Evolutionary conservation across 2,888 invertebrate genomes (phyloP).

Genomic region (Diadromus collaris): DNA sequence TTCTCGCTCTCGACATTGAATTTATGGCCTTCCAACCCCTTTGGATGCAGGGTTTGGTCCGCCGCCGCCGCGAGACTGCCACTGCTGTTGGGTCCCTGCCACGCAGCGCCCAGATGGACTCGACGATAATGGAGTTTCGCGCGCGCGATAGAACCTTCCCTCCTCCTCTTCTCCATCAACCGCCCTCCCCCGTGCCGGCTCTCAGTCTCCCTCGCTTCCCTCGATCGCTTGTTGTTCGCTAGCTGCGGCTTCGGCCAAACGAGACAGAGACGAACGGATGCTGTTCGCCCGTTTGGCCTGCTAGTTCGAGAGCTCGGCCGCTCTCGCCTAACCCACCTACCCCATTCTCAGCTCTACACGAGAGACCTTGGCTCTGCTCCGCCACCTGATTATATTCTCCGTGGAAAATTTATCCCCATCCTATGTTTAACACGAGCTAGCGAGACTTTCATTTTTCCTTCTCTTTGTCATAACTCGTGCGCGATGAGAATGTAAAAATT

Average conservation of each 20-base stretch:
- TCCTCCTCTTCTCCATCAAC: conserved; percentile 34
- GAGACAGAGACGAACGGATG: conserved; percentile 52
- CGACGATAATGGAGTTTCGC: conserved; percentile 69
- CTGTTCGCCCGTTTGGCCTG: conserved; percentile 9
- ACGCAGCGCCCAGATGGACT: conserved; percentile 57
- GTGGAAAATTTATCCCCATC: neutral
- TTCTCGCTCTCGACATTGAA: conserved; percentile 56
- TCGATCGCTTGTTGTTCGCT: conserved; percentile 23
- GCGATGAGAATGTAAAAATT: neutral
- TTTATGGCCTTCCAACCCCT: conserved; percentile 63
- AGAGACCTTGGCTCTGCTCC: conserved; percentile 29
- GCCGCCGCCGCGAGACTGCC: conserved; percentile 27
- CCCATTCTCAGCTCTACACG: conserved; percentile 14
- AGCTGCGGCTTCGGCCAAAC: conserved; percentile 53
- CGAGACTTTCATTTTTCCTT: neutral
- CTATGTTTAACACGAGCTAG: neutral
- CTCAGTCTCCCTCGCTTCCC: conserved; percentile 11
- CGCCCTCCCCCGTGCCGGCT: conserved; percentile 5
- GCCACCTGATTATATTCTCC: conserved; percentile 16
- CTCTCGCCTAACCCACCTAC: conserved; percentile 1
- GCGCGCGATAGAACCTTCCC: conserved; percentile 32
- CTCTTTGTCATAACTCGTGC: neutral
- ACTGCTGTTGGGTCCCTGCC: conserved; percentile 31
- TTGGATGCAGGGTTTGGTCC: conserved; percentile 38
- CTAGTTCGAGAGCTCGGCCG: conserved; percentile 11